phyloP scores from a whole-genome alignment of 2,113 vertebrate genomes.

The Neolamprologus modestus region DNA sequence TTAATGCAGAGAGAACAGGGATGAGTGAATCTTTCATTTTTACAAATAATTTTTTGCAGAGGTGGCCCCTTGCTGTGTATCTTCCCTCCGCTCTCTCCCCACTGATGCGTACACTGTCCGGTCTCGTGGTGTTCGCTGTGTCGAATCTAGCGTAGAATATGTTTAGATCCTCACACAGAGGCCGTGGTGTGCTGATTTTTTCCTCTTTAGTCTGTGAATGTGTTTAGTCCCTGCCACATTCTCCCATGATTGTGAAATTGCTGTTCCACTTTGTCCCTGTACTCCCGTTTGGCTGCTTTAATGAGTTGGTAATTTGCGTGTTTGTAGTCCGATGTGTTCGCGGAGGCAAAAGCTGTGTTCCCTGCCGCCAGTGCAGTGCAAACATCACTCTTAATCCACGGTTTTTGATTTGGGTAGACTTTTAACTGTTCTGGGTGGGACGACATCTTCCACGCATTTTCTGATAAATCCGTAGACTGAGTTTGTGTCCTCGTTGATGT shows the following conservation, averaged over 20 bases:
- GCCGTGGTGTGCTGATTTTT: neutral
- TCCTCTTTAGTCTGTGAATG: neutral
- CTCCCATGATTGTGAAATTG: neutral
- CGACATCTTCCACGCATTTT: neutral
- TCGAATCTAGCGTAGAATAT: neutral
- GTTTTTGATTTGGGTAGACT: neutral
- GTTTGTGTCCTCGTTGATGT: neutral
- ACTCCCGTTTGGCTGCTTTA: neutral
- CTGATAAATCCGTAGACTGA: neutral
- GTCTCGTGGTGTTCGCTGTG: neutral
- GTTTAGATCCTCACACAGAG: neutral
- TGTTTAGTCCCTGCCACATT: neutral
- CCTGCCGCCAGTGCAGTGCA: neutral
- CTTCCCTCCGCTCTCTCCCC: neutral
- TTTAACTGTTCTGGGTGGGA: neutral
- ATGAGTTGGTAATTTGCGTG: neutral
- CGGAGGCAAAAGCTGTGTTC: neutral
- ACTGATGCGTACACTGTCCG: neutral
- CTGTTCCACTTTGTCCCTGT: neutral
- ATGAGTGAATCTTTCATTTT: neutral
- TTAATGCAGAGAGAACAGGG: neutral
- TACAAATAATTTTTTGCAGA: neutral
- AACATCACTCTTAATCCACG: neutral
- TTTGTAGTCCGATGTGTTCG: neutral
- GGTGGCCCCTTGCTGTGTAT: neutral